Base-by-base conservation (phyloP, 2,888 invertebrate genomes). In the Ditula angustiorana region DNA sequence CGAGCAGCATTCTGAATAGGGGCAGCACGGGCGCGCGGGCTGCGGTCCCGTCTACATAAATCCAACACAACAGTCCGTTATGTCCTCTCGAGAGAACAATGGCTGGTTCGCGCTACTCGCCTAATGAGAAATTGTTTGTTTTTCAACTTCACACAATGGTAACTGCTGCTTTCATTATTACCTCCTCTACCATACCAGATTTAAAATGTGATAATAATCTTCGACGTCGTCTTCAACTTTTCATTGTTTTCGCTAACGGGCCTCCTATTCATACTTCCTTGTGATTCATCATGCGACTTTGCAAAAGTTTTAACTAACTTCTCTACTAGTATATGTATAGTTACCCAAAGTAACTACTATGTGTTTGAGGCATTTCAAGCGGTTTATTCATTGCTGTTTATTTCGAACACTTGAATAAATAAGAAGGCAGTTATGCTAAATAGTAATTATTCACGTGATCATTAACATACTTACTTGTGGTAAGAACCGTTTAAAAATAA, bases 41-140 rank as follows among this genome's bases (percentile, higher is more conserved):
- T 58, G 53, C 58, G 66, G 62, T 41, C 52, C 71, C 79, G 83
- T 83, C 85, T 88, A 87, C 86, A 88, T 85, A 85, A 88, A 90
- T 84, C 87, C 86, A 86, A 87, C 87, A 85, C 86, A 83, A 85
- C 86, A 83, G 83, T 82, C 90, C 92, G 89, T 91, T 91, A 91
- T 90, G 84, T 87, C 87, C 85, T 85, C 85, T 75, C 78, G 62
- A 79, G 30, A 86, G 86, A 90, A 92, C 92, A 92, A 92, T 91
- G 81, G 81, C 73, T 74, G 82, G 82, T 88, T 87, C 85, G 81
- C 83, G 85, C 84, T 85, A 86, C 87, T 87, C 87, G 83, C 78
- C 85, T 91, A 90, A 90, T 90, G 90, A 89, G 88, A 90, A 92
- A 88, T 65, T 91, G 89, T 90, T 92, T 90, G 90, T 89, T 90